phyloP scores from a whole-genome alignment of 1,140 invertebrate genomes.

The Drosophila nigrodunni region DNA sequence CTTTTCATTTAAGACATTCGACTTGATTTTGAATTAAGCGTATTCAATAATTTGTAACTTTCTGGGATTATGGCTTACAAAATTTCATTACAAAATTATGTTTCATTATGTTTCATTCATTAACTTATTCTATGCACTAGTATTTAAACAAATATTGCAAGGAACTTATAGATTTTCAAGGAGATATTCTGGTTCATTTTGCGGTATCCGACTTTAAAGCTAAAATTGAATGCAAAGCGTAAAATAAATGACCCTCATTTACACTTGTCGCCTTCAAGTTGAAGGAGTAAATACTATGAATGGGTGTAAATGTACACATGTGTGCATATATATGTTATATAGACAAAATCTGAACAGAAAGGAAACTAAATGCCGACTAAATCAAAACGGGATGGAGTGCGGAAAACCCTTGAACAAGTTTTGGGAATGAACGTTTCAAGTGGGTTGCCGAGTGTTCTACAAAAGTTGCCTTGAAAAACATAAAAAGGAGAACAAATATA shows the following conservation, averaged over 20 bases:
- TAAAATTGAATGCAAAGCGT: constrained; percentile 40
- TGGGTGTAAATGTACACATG: neutral
- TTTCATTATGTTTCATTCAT: too few species aligned
- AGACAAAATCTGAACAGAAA: constrained; percentile 59
- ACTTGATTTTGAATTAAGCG: too few species aligned
- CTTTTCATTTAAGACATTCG: too few species aligned
- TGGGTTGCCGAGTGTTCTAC: constrained; percentile 50
- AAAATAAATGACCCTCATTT: constrained; percentile 75
- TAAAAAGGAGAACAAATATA: constrained; percentile 33
- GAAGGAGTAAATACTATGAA: constrained; percentile 18
- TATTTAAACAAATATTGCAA: constrained; percentile 37
- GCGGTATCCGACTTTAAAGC: constrained; percentile 15
- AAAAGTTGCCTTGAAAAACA: constrained; percentile 44
- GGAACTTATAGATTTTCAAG: constrained; percentile 12
- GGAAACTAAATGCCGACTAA: constrained; percentile 67
- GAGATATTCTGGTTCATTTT: constrained; percentile 33
- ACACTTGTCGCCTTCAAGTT: constrained; percentile 61
- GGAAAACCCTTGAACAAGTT: constrained; percentile 54
- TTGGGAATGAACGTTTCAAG: constrained; percentile 54
- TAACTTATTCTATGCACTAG: constrained; percentile 33
- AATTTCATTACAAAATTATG: too few species aligned
- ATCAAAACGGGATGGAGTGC: constrained; percentile 66
- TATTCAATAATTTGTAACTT: too few species aligned
- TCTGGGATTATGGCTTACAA: neutral
- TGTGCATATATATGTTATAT: constrained; percentile 46